These are phyloP conservation scores for Megaleporinus macrocephalus DNA, from an alignment of 2,113 vertebrate genomes.

Conservation along the genomic window DNA sequence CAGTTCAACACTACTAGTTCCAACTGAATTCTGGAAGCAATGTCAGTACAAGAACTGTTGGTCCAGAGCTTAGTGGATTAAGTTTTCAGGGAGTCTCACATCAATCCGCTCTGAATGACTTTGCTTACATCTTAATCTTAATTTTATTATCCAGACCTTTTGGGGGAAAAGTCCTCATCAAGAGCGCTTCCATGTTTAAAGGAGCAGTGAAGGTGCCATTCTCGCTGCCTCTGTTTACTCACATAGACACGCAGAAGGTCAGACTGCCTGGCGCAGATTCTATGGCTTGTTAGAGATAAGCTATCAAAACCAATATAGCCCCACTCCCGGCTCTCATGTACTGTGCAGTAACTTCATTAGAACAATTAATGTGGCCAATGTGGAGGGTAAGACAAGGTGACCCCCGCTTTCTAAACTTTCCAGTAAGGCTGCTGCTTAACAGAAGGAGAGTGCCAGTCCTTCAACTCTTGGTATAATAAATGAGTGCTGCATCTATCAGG, in stretches of 20 bases:
- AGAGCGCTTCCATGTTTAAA: background rate
- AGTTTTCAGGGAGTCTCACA: too few relatives aligned
- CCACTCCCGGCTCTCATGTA: slow-evolving; percentile 56
- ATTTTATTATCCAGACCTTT: too few relatives aligned
- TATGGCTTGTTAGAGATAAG: slow-evolving; percentile 62
- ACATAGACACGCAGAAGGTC: background rate
- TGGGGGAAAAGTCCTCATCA: too few relatives aligned
- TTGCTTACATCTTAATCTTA: too few relatives aligned
- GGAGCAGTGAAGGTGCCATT: slow-evolving; percentile 5
- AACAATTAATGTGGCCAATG: slow-evolving; percentile 17
- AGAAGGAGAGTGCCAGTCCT: background rate
- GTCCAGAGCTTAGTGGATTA: too few relatives aligned
- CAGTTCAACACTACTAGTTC: too few relatives aligned
- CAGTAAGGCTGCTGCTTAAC: background rate
- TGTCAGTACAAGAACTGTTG: too few relatives aligned
- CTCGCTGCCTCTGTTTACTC: background rate
- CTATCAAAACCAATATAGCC: slow-evolving; percentile 73
- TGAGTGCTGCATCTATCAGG: slow-evolving; percentile 32
- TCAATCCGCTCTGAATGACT: too few relatives aligned
- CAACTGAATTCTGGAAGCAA: too few relatives aligned
- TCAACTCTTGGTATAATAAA: slow-evolving; percentile 24
- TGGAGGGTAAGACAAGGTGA: slow-evolving; percentile 31
- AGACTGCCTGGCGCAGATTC: slow-evolving; percentile 54
- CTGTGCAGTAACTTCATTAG: slow-evolving; percentile 32
- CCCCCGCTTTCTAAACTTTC: background rate